These are phyloP conservation scores for Trinectes maculatus DNA, from an alignment of 2,113 vertebrate species.

Conservation along the genomic window DNA sequence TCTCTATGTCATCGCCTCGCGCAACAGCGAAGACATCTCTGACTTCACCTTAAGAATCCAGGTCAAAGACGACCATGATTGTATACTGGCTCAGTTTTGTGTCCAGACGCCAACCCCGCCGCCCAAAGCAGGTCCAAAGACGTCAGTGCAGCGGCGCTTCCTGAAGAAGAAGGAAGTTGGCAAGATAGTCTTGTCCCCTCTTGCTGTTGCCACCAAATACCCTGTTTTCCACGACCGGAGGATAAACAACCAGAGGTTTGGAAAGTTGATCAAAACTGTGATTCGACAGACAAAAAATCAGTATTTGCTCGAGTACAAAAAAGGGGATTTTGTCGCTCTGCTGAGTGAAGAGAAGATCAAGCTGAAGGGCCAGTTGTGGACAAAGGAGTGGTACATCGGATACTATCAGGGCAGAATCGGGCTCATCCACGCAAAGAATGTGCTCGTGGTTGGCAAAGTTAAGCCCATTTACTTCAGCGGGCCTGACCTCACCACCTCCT, in stretches of 20 bases:
- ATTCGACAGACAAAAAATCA: slow-evolving; percentile 93
- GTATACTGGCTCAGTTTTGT: slow-evolving; percentile 92
- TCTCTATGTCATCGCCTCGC: slow-evolving; percentile 88
- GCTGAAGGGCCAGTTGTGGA: slow-evolving; percentile 94
- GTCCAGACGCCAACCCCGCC: slow-evolving; percentile 92
- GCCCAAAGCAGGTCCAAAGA: slow-evolving; percentile 87
- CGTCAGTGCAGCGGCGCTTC: slow-evolving; percentile 87
- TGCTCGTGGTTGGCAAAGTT: slow-evolving; percentile 89
- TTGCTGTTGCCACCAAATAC: slow-evolving; percentile 88
- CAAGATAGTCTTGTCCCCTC: slow-evolving; percentile 92
- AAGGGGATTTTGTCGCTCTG: slow-evolving; percentile 90
- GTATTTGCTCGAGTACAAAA: slow-evolving; percentile 95
- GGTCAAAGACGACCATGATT: slow-evolving; percentile 89
- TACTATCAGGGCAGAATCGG: slow-evolving; percentile 93
- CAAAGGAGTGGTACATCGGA: slow-evolving; percentile 97
- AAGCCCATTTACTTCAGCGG: slow-evolving; percentile 87
- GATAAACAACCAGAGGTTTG: slow-evolving; percentile 89
- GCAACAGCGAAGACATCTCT: slow-evolving; percentile 83
- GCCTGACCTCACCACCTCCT: slow-evolving; percentile 88
- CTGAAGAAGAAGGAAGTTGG: slow-evolving; percentile 96
- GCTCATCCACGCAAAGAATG: slow-evolving; percentile 92
- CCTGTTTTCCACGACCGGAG: slow-evolving; percentile 91
- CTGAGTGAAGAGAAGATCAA: slow-evolving; percentile 94
- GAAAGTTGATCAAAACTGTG: slow-evolving; percentile 93
- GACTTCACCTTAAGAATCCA: slow-evolving; percentile 94